Evolutionary conservation across 2,113 vertebrate species (phyloP).

Genomic region (Serinus canaria): DNA sequence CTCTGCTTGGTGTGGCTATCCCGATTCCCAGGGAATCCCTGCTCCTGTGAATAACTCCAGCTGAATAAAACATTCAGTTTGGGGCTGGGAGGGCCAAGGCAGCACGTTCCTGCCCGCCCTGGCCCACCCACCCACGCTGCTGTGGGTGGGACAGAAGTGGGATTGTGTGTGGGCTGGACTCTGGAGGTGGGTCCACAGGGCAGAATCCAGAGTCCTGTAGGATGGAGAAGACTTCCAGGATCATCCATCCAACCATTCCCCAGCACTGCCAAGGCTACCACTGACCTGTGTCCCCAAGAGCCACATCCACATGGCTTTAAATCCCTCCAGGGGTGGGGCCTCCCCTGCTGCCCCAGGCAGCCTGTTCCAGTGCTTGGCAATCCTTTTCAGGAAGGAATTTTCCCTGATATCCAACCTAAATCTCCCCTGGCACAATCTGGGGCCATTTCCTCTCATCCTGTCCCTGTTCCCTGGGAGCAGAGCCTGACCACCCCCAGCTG

Average conservation of each 20-base stretch:
- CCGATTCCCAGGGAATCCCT: fast-evolving
- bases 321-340: neutral
- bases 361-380: neutral
- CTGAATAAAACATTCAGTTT: neutral
- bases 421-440: fast-evolving
- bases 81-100: neutral
- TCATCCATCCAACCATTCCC: neutral
- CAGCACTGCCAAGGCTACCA: neutral
- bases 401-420: neutral
- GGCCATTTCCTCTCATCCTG: fast-evolving
- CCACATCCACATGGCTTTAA: neutral
- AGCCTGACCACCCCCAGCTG: fast-evolving
- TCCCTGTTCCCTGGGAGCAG: neutral
- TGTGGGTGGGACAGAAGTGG: neutral
- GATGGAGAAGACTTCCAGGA: neutral
- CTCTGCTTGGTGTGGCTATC: fast-evolving
- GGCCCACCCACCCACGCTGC: fast-evolving
- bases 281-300: neutral
- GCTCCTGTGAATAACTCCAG: neutral
- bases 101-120: neutral
- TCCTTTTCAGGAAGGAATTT: neutral
- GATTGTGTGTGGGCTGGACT: neutral
- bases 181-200: neutral
- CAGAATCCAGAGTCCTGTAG: neutral
- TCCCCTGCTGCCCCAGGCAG: neutral